A percentile compares a stretch with the other conserved stretches of the same genome.
phyloP scores from a whole-genome alignment of 2,888 invertebrate genomes.

The Dioctria linearis region DNA sequence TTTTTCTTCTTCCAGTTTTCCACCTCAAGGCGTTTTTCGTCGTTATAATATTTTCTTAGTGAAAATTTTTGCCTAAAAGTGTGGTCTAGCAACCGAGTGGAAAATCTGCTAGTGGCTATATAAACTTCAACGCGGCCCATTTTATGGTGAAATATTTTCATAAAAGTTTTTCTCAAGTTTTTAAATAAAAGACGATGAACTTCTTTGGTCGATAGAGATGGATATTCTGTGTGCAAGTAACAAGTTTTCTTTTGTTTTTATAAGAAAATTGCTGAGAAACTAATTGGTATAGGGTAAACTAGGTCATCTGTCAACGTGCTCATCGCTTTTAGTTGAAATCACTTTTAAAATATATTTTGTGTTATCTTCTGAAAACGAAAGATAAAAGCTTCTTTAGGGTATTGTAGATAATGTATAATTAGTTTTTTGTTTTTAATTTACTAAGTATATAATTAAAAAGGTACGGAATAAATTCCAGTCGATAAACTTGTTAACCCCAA shows the following conservation, averaged over 20 bases:
- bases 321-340: not conserved
- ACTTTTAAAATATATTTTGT: not conserved
- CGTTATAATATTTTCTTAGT: not conserved
- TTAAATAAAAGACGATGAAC: slow-evolving; percentile 6
- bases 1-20: not conserved
- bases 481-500: too few relatives aligned
- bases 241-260: not conserved
- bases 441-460: too few relatives aligned
- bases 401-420: too few relatives aligned
- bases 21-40: not conserved
- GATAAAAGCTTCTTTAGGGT: too few relatives aligned
- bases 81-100: not conserved
- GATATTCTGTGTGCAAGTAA: not conserved
- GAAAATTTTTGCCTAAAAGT: not conserved
- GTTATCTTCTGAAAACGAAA: too few relatives aligned
- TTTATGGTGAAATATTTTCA: slow-evolving; percentile 9
- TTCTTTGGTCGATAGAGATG: not conserved
- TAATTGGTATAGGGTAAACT: not conserved
- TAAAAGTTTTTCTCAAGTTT: slow-evolving; percentile 14
- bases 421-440: too few relatives aligned
- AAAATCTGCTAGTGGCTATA: not conserved
- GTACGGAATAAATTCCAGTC: too few relatives aligned
- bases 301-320: not conserved
- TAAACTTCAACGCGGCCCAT: slow-evolving; percentile 15
- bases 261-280: not conserved